Conservation (phyloP, 2,113 vertebrate genomes). For the Microtus pennsylvanicus region DNA sequence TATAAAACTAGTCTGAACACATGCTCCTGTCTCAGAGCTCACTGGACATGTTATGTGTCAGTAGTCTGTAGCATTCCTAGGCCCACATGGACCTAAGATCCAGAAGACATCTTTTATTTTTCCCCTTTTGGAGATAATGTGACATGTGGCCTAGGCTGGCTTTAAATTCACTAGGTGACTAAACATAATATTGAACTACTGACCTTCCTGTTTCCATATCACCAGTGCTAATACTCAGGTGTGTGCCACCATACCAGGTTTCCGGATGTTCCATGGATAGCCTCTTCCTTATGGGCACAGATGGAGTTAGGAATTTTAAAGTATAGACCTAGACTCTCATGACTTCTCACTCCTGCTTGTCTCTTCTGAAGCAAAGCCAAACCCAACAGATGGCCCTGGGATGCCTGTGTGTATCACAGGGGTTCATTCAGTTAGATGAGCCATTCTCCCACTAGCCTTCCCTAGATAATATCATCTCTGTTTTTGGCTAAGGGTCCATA, state of each 20-base stretch:
- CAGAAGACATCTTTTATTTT: not conserved
- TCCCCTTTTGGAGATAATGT: not conserved
- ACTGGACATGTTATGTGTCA: not conserved
- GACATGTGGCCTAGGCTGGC: not conserved
- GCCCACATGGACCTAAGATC: not conserved
- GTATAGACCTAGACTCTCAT: not conserved
- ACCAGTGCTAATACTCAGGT: too few species aligned
- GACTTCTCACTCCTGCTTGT: not conserved
- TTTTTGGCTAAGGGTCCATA: not conserved
- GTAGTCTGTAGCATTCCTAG: not conserved
- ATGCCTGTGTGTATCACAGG: not conserved
- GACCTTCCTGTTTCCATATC: not conserved
- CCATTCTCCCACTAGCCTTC: not conserved
- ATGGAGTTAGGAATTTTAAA: not conserved
- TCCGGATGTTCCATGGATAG: not conserved
- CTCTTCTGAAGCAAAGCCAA: not conserved
- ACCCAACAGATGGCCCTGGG: not conserved
- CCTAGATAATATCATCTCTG: not conserved
- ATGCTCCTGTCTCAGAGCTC: not conserved
- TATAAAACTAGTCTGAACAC: not conserved
- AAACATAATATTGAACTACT: not conserved
- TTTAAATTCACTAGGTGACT: not conserved
- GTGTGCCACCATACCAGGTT: not conserved
- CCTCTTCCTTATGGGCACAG: fast-evolving
- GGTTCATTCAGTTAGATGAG: not conserved